Evolutionary conservation across 2,797 vertebrate genomes (phyloP).

Genomic region (Hydrolagus colliei): DNA sequence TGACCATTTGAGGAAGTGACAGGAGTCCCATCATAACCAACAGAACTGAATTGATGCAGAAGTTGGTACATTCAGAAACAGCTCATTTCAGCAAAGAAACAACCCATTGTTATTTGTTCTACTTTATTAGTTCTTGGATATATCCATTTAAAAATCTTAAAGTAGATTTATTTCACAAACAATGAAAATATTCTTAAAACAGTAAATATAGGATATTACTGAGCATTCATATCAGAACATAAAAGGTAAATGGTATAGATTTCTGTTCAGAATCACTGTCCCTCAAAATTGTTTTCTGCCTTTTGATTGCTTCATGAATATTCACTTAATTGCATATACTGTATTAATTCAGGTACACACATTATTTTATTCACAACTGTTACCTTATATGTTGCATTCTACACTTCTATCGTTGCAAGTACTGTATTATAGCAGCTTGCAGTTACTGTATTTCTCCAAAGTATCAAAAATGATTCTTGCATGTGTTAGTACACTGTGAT

Average conservation of each 20-base stretch:
- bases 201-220: background rate
- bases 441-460: background rate
- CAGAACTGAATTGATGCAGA: background rate
- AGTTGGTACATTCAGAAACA: background rate
- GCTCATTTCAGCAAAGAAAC: background rate
- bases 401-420: too few relatives aligned
- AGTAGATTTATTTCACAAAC: background rate
- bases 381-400: too few relatives aligned
- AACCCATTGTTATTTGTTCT: background rate
- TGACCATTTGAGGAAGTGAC: background rate
- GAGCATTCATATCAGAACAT: background rate
- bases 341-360: background rate
- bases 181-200: background rate
- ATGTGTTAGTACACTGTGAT: background rate
- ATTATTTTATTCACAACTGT: too few relatives aligned
- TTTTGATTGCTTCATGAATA: background rate
- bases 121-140: background rate
- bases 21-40: background rate
- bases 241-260: too few relatives aligned
- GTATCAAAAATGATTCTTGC: background rate
- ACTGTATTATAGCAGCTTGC: background rate
- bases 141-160: background rate
- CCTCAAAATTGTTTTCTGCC: background rate
- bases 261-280: background rate
- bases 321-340: too few relatives aligned